A percentile compares a stretch with the other conserved stretches of the same genome.
Evolutionary conservation across 2,888 invertebrate species (phyloP).

Genomic region (Clunio marinus): DNA sequence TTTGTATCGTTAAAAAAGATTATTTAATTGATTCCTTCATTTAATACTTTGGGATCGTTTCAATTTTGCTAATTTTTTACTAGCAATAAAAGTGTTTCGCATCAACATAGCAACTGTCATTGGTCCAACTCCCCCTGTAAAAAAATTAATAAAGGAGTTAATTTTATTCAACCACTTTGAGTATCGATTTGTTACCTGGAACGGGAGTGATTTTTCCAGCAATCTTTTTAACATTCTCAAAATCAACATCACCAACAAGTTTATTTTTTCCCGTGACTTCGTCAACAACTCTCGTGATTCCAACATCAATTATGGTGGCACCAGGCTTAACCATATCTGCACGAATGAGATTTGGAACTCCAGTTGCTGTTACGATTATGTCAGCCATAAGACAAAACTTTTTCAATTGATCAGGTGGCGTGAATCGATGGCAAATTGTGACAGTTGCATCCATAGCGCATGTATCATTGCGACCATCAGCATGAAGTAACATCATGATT

Average conservation of each 20-base stretch:
- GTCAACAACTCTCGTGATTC: conserved; percentile 69
- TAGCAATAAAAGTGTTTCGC: conserved; percentile 71
- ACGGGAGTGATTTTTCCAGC: conserved; percentile 86
- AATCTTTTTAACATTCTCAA: conserved; percentile 71
- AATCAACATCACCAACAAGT: conserved; percentile 86
- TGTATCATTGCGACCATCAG: conserved; percentile 66
- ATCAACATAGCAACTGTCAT: conserved; percentile 94
- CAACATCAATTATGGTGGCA: conserved; percentile 84
- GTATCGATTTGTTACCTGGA: too few species aligned
- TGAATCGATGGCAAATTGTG: conserved; percentile 83
- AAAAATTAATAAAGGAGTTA: conserved; percentile 44
- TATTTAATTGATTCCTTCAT: too few species aligned
- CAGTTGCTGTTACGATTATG: conserved; percentile 53
- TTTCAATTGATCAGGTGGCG: conserved; percentile 71
- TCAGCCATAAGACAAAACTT: conserved; percentile 57
- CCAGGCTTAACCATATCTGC: conserved; percentile 86
- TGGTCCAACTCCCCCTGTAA: conserved; percentile 77
- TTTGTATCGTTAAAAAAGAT: too few species aligned
- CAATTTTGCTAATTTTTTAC: neutral
- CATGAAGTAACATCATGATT: conserved; percentile 76
- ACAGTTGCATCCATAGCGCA: conserved; percentile 81
- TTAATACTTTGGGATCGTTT: neutral
- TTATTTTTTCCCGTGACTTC: conserved; percentile 61
- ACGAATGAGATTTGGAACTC: conserved; percentile 69
- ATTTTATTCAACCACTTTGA: too few species aligned